These are phyloP conservation scores for Lepilemur septentrionalis DNA, from an alignment of 2,797 vertebrate species.

Conservation along the genomic window DNA sequence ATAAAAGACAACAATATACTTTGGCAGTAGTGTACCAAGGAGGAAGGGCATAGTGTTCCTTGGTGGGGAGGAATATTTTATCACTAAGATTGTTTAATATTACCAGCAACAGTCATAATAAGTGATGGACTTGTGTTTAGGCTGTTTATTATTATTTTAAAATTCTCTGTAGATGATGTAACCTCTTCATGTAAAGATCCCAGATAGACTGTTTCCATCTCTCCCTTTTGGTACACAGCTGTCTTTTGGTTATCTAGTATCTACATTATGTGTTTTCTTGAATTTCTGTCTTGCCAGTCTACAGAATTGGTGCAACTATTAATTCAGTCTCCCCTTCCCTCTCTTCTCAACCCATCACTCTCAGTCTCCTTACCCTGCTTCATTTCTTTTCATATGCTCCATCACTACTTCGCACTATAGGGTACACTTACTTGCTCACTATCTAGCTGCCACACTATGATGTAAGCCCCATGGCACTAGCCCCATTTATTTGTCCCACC, in stretches of 20 bases:
- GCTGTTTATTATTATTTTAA: not conserved
- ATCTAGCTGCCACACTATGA: not conserved
- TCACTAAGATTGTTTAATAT: not conserved
- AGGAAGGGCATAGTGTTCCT: not conserved
- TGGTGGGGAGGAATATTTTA: not conserved
- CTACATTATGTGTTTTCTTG: not conserved
- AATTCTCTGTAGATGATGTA: not conserved
- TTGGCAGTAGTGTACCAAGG: not conserved
- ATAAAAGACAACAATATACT: not conserved
- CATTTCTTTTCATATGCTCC: not conserved
- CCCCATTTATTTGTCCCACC: not conserved
- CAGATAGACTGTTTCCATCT: not conserved
- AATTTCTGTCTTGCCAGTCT: not conserved
- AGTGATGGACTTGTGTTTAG: not conserved
- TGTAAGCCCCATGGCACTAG: not conserved
- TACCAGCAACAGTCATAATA: not conserved
- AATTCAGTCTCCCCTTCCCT: fast-evolving
- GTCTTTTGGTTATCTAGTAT: not conserved
- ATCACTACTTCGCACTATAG: not conserved
- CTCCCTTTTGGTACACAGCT: not conserved
- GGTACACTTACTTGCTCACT: not conserved
- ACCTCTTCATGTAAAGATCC: not conserved
- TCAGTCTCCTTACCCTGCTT: not conserved
- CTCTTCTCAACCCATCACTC: no score
- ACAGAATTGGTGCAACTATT: no score